Evolutionary conservation across 2,797 vertebrate species (phyloP).

Genomic region (Sitta carolinensis): DNA sequence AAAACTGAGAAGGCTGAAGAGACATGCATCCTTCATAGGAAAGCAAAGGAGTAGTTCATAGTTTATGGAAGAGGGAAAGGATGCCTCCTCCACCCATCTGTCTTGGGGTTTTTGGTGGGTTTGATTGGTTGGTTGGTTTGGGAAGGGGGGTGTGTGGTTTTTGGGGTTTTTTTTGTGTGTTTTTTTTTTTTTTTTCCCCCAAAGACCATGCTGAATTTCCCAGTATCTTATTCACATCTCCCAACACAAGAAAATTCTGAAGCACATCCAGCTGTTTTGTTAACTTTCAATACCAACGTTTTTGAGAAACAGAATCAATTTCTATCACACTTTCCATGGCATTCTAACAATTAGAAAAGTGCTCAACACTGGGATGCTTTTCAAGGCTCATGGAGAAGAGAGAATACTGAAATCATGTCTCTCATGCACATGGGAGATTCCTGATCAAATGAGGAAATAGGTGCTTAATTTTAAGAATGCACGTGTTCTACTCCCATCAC

Average conservation of each 20-base stretch:
- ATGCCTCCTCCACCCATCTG: neutral
- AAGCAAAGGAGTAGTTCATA: neutral
- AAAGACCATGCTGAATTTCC: neutral
- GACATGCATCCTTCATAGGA: neutral
- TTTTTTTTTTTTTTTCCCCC: too few species aligned
- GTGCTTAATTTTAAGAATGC: neutral
- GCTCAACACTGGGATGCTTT: neutral
- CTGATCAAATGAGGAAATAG: neutral
- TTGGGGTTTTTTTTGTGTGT: neutral
- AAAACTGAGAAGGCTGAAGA: neutral
- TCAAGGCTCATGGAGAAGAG: neutral
- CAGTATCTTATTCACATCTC: neutral
- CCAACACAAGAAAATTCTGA: neutral
- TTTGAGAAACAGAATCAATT: neutral
- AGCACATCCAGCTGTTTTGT: neutral
- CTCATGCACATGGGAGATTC: fast-evolving
- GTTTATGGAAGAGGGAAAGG: neutral
- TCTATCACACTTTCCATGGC: neutral
- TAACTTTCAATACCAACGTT: neutral
- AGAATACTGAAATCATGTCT: neutral
- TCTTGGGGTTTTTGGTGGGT: fast-evolving
- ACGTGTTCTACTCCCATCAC: fast-evolving
- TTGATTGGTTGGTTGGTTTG: neutral
- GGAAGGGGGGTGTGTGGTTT: fast-evolving
- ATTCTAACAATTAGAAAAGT: neutral